Conservation (phyloP, 1,140 invertebrate species). For the Caenorhabditis elegans region WBcel235 BX284604.4:8399001-8399500, state of each 20-base stretch:
- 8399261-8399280: slow-evolving; percentile 91
- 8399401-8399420: slow-evolving; percentile 79
- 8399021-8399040: slow-evolving; percentile 73
- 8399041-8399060: slow-evolving; percentile 78
- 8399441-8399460: slow-evolving; percentile 89
- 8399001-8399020: neutral
- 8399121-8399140: slow-evolving; percentile 90
- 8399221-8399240: slow-evolving; percentile 91
- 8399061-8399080: slow-evolving; percentile 81
- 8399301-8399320: slow-evolving; percentile 89
- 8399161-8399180: slow-evolving; percentile 86
- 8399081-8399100: slow-evolving; percentile 83
- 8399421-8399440: slow-evolving; percentile 80
- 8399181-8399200: slow-evolving; percentile 93
- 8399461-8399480: slow-evolving; percentile 85
- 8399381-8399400: slow-evolving; percentile 72
- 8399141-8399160: slow-evolving; percentile 94
- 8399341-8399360: slow-evolving; percentile 69
- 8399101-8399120: slow-evolving; percentile 81
- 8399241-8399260: slow-evolving; percentile 87
- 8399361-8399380: neutral
- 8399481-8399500: slow-evolving; percentile 88
- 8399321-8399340: slow-evolving; percentile 78
- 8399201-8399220: slow-evolving; percentile 82
- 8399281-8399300: slow-evolving; percentile 95